phyloP scores from a whole-genome alignment of 2,113 vertebrate genomes.

The Podarcis cretensis region DNA sequence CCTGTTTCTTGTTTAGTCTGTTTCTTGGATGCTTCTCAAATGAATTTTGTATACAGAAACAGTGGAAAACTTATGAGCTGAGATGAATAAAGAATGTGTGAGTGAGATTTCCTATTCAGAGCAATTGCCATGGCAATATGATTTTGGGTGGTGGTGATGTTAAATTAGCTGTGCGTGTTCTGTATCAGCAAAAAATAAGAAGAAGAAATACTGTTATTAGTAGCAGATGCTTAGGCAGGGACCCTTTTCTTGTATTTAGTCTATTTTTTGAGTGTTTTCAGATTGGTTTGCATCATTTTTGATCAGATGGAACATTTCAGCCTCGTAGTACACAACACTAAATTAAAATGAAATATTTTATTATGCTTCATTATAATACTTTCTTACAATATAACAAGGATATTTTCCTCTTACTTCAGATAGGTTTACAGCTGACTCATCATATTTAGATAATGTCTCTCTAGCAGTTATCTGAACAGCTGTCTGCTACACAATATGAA shows the following conservation, averaged over 20 bases:
- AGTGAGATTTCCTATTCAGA: background rate
- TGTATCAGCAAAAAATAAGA: background rate
- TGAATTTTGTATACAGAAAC: background rate
- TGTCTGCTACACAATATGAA: background rate
- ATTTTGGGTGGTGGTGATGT: background rate
- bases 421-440: background rate
- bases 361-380: background rate
- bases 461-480: background rate
- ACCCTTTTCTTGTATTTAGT: slow-evolving; percentile 2
- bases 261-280: slow-evolving; percentile 23
- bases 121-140: background rate
- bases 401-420: background rate
- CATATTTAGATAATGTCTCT: background rate
- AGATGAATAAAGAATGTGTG: background rate
- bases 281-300: background rate
- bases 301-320: background rate
- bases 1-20: background rate
- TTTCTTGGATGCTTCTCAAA: slow-evolving; percentile 6
- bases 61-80: background rate
- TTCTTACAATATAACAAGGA: background rate
- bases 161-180: too few relatives aligned
- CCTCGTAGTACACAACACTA: slow-evolving; percentile 1
- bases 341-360: slow-evolving; percentile 1
- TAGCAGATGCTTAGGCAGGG: background rate
- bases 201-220: background rate